Percentiles rank a stretch among this genome's conserved stretches.
These are phyloP conservation scores for Drosophila algonquin DNA, from an alignment of 2,888 invertebrate species.

Conservation along the genomic window DNA sequence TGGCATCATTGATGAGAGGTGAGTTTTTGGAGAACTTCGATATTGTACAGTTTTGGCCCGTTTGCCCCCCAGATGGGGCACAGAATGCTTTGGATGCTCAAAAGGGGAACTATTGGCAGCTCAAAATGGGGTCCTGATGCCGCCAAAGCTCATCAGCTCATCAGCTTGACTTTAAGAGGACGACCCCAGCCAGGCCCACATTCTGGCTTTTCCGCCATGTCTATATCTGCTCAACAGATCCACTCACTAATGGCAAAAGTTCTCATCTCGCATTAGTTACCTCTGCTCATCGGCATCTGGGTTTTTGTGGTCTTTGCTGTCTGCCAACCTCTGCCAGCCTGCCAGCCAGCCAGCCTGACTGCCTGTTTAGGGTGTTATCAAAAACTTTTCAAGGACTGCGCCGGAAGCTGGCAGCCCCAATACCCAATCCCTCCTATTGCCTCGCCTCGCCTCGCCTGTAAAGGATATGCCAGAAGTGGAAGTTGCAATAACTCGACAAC, in stretches of 20 bases:
- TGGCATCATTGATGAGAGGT: constrained; percentile 84
- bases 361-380: constrained; percentile 49
- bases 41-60: background rate
- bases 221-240: constrained; percentile 37
- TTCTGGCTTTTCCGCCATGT: constrained; percentile 7
- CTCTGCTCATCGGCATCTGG: constrained; percentile 44
- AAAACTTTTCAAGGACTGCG: constrained; percentile 76
- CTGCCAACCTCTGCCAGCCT: constrained; percentile 19
- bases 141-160: constrained; percentile 26
- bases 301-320: constrained; percentile 7
- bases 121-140: background rate
- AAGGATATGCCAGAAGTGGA: constrained; percentile 48
- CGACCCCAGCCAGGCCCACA: background rate
- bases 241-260: constrained; percentile 70
- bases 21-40: constrained; percentile 4
- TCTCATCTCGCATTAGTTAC: constrained; percentile 69
- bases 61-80: background rate
- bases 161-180: constrained; percentile 10
- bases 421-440: background rate
- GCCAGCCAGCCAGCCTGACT: background rate
- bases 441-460: constrained; percentile 7
- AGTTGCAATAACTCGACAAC: constrained; percentile 65
- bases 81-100: background rate
- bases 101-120: constrained; percentile 1
- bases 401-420: constrained; percentile 41